Percentiles rank a stretch among this genome's conserved stretches.
These are phyloP conservation scores for Haemorhous mexicanus DNA, from an alignment of 2,113 vertebrate genomes.

Conservation along the genomic window DNA sequence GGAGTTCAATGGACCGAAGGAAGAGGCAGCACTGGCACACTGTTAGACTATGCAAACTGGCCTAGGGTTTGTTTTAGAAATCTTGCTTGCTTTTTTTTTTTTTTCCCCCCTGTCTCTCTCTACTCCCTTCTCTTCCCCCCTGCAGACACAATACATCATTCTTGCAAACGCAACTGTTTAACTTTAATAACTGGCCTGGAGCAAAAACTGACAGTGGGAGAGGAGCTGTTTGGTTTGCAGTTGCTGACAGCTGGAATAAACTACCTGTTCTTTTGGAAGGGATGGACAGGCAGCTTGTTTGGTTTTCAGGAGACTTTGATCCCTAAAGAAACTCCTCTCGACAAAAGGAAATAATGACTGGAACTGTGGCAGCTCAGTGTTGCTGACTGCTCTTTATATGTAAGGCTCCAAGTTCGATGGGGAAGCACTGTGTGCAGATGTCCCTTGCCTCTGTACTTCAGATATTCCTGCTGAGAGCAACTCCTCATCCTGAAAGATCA, in stretches of 20 bases:
- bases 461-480: neutral
- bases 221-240: conserved; percentile 41
- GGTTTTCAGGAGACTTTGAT: conserved; percentile 34
- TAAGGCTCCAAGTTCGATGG: neutral
- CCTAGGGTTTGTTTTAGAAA: conserved; percentile 16
- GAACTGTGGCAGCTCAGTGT: neutral
- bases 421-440: accelerated
- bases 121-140: neutral
- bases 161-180: conserved; percentile 22
- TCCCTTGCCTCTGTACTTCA: neutral
- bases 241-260: conserved; percentile 45
- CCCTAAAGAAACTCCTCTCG: neutral
- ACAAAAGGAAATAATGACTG: neutral
- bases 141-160: conserved; percentile 26
- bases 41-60: neutral
- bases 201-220: conserved; percentile 55
- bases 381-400: neutral
- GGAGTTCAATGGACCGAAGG: neutral
- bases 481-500: neutral
- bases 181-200: conserved; percentile 59
- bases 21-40: neutral
- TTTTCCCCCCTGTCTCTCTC: neutral
- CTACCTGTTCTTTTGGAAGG: conserved; percentile 50
- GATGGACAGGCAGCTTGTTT: conserved; percentile 34
- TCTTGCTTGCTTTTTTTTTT: neutral